A percentile compares a stretch with the other conserved stretches of the same genome.
These are phyloP conservation scores for Steinernema feltiae DNA, from an alignment of 1,140 invertebrate genomes.

Conservation along the genomic window DNA sequence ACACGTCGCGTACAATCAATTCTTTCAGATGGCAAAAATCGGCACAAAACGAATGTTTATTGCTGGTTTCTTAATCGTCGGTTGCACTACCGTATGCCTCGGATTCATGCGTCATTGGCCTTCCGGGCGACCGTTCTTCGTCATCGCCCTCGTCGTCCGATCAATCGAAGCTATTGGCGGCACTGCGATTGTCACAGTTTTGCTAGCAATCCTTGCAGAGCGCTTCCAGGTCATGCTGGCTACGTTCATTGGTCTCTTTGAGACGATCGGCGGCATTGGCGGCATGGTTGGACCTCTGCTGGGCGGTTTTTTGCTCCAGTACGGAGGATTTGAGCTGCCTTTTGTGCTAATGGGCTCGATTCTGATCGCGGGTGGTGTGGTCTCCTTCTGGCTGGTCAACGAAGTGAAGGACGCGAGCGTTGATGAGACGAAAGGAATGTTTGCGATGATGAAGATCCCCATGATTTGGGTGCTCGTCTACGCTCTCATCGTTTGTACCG, in stretches of 20 bases:
- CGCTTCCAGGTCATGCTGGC: neutral
- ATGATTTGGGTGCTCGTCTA: neutral
- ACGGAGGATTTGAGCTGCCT: neutral
- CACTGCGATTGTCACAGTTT: neutral
- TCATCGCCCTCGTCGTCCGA: neutral
- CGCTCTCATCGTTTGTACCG: neutral
- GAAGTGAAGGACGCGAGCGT: neutral
- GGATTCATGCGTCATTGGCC: neutral
- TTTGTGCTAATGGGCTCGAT: neutral
- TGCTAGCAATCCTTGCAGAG: neutral
- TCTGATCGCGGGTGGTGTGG: neutral
- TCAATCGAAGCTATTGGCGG: neutral
- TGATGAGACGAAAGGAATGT: neutral
- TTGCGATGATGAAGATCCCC: neutral
- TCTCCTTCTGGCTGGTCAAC: neutral
- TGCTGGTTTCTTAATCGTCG: neutral
- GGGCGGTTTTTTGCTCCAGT: neutral
- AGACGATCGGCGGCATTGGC: neutral
- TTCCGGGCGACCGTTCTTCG: neutral
- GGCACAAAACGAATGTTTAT: neutral
- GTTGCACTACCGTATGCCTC: neutral
- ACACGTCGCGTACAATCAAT: too few relatives aligned
- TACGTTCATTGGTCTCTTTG: neutral
- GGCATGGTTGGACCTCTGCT: neutral
- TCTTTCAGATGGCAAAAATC: neutral